Base-by-base conservation (phyloP, 2,888 invertebrate species). In the Diploptera punctata region DNA sequence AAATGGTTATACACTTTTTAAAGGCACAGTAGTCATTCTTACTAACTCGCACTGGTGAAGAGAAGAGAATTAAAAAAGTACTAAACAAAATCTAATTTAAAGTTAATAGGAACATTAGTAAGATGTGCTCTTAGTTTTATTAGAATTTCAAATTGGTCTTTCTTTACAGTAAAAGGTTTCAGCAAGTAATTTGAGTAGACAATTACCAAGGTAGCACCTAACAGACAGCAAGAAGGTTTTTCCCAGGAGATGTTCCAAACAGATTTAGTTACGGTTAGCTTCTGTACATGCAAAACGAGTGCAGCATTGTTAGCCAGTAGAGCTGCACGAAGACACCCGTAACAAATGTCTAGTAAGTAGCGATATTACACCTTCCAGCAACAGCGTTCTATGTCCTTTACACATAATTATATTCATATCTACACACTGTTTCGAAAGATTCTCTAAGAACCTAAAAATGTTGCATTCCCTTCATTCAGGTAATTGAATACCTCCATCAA, bases 261-360 rank as follows among this genome's bases (percentile, higher is more conserved):
- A 65, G 43, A n/a, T 44, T 65, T 65, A 65, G 65, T 65, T 47
- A 65, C 65, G 65, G 65, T 65, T 65, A 26, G 65, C 47, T 65
- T 65, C 44, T 65, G 47, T 65, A 18, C 65, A 65, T 65, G 65
- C 65, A 65, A 65, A 65, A 65, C 65, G 47, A 62, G 16, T 65
- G 38, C 26, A 47, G 44, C 44, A 65, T 65, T 65, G 65, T 65
- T 10, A 65, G 44, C 44, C 65, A 47, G 18, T 29, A 3, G 26
- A 65, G n/a, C 65, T 33, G 24, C 44, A 47, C 65, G 65, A 21
- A 26, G 65, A 65, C 29, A 65, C 65, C 65, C 65, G 47, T 44
- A 26, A 65, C 65, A 26, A 65, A 65, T 65, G 44, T 31, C 43
- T 7, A 31, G 54, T 54, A 54, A 54, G 54, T 54, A 54, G 54